Conservation (phyloP, 2,113 vertebrate species). For the Dasyprocta punctata region DNA sequence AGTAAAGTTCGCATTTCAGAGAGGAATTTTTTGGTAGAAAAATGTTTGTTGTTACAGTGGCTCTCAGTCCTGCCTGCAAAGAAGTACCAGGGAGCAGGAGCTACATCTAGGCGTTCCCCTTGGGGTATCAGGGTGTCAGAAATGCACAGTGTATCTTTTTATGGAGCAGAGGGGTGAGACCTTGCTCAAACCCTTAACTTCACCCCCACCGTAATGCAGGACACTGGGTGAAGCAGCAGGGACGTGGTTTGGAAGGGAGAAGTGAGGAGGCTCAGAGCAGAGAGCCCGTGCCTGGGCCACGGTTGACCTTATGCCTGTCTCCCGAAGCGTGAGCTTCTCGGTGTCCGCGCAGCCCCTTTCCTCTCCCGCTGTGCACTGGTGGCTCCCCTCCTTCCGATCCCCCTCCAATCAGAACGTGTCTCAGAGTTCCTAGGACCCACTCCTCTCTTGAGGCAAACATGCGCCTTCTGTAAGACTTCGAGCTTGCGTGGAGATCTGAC, state of each 20-base stretch:
- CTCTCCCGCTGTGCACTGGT: too few relatives aligned
- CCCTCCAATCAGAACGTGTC: background rate
- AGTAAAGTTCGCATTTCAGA: background rate
- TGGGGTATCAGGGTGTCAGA: background rate
- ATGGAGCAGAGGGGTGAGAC: background rate
- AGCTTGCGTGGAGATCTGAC: background rate
- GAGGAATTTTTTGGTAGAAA: background rate
- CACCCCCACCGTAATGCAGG: too few relatives aligned
- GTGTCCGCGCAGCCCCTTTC: background rate
- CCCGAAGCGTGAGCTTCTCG: background rate
- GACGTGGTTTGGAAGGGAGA: background rate
- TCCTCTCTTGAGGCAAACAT: background rate
- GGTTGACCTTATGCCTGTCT: background rate
- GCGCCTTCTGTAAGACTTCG: background rate
- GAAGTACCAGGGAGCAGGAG: background rate
- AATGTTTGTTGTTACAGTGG: background rate
- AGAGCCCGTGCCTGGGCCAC: background rate
- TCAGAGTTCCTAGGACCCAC: background rate
- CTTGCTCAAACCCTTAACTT: background rate
- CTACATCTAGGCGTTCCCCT: background rate
- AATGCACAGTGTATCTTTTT: background rate
- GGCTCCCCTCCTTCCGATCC: background rate
- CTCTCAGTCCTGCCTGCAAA: background rate
- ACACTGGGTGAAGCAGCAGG: background rate
- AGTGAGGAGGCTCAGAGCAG: too few relatives aligned